Percentiles rank a stretch among this genome's conserved stretches.
Conservation (phyloP, 2,888 invertebrate genomes). For the Lithophane semibrunnea region DNA sequence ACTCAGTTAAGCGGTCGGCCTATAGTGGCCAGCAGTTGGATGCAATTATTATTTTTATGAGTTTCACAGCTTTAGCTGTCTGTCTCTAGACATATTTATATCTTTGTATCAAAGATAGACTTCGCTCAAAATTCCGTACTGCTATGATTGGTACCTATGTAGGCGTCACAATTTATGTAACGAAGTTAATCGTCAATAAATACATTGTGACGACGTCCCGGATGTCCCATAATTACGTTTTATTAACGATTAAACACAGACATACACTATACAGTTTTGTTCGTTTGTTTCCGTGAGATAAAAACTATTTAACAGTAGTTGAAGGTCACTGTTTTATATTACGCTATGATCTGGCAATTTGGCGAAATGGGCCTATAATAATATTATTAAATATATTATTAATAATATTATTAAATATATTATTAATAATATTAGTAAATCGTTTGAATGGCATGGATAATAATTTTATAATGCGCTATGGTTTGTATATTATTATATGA, state of each 20-base stretch:
- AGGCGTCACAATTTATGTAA: constrained; percentile 46
- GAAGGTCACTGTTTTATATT: constrained; percentile 36
- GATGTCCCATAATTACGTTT: constrained; percentile 54
- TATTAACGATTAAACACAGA: constrained; percentile 32
- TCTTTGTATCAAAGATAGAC: background rate
- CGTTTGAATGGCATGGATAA: background rate
- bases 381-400: too few species aligned
- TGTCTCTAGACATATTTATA: too few species aligned
- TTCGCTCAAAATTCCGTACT: background rate
- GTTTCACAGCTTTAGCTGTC: too few species aligned
- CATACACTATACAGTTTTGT: constrained; percentile 8
- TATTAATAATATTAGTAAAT: background rate
- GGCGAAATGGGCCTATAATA: background rate
- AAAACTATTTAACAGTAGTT: constrained; percentile 25
- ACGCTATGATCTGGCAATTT: constrained; percentile 8
- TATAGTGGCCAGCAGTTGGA: too few species aligned
- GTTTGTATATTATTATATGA: background rate
- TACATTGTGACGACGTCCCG: constrained; percentile 30
- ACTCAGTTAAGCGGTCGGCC: too few species aligned
- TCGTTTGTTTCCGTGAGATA: constrained; percentile 25
- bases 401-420: too few species aligned
- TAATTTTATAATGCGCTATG: too few species aligned
- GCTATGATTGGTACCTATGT: constrained; percentile 9
- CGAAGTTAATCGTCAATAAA: constrained; percentile 40
- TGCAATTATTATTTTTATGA: too few species aligned